Evolutionary conservation across 2,797 vertebrate species (phyloP), one percentile per base, ranked within the genome.

Genomic region (Hippoglossus hippoglossus): DNA sequence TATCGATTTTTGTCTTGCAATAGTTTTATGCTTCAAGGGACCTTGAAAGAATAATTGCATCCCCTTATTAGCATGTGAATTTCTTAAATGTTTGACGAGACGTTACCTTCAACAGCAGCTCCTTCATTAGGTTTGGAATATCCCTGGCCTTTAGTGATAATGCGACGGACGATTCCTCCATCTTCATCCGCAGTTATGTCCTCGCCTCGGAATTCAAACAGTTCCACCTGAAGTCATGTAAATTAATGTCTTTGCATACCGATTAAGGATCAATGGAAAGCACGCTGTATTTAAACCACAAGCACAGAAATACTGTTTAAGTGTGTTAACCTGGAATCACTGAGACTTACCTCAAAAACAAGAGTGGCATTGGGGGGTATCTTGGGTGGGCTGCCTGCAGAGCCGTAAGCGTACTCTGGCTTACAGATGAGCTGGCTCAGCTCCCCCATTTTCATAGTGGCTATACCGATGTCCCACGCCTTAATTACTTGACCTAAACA

Each of bases 381-480:
- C 90, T 98, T 99, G 13, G 98, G 98, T 22, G 98, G 98, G 79
- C 96, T 98, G 50, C 98, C 98, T 15, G 97, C 95, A 54, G 94
- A 92, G 25, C 98, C 98, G 15, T 99, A 99, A 1, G 97, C 96
- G 13, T 98, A 99, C 73, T 98, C 97, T 0, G 98, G 95, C 51
- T 96, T 98, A 88, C 98, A 99, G 0, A 95, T 95, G 72, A 99
- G 91, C 55, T 95, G 96, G 86, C 96, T 96, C 69, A 98, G 77
- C 89, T 99, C 98, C 0, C 97, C 98, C 3, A 94, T 76, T 88
- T 95, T 98, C 98, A 99, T 99, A 5, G 98, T 97, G 0, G 96
- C 97, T 18, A 99, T 92, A 8, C 96, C 97, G 16, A 98, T 93
- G 86, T 99, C 98, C 98, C 98, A 99, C 19, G 98, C 98, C 89